phyloP scores from a whole-genome alignment of 37 sponge, comb jelly and placozoan genomes.

The Chondrosia reniformis region DNA sequence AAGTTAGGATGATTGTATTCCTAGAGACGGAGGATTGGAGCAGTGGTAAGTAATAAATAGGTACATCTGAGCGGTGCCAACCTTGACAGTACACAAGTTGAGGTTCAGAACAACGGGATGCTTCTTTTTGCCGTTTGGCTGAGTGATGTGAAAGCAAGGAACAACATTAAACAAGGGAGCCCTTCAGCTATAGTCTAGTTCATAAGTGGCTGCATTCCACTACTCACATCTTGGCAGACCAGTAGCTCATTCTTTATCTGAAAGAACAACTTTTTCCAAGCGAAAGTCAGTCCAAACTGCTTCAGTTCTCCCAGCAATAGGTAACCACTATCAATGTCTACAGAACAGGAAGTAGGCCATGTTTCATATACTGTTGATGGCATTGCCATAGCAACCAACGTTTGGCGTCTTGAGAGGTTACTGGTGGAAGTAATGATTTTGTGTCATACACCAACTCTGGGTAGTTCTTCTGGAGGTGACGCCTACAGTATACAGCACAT shows the following conservation, averaged over 20 bases:
- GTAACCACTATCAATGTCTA: conserved; percentile 39
- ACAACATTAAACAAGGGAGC: too few relatives aligned
- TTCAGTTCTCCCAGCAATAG: conserved; percentile 54
- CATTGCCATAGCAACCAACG: neutral
- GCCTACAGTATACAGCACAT: conserved; percentile 4
- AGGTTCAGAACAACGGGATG: conserved; percentile 52
- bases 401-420: neutral
- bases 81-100: conserved; percentile 82
- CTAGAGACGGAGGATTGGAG: conserved; percentile 9
- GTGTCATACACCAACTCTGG: neutral
- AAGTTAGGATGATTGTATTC: conserved; percentile 43
- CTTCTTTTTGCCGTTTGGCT: conserved; percentile 46
- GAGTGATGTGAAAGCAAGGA: conserved; percentile 6
- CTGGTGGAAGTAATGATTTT: conserved; percentile 2
- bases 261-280: conserved; percentile 64
- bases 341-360: neutral
- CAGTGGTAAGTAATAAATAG: neutral
- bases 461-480: conserved; percentile 17
- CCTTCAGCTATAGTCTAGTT: too few relatives aligned
- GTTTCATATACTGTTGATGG: neutral
- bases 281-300: conserved; percentile 46
- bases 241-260: conserved; percentile 50
- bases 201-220: too few relatives aligned
- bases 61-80: neutral
- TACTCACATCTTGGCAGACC: conserved; percentile 45